Evolutionary conservation across 1,140 invertebrate genomes (phyloP).

Genomic region (Ips typographus): DNA sequence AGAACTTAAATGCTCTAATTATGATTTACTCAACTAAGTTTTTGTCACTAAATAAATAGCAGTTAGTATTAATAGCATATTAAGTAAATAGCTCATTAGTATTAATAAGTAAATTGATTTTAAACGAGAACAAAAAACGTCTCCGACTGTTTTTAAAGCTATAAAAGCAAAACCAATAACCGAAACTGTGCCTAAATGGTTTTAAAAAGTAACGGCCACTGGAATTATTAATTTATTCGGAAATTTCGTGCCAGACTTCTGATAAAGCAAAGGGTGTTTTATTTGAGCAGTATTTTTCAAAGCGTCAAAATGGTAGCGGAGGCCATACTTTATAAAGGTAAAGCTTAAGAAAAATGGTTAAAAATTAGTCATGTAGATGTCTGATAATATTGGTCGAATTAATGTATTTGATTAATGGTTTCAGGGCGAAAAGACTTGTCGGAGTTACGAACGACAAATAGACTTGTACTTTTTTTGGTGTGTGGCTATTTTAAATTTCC

Average conservation of each 20-base stretch:
- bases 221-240: slow-evolving; percentile 21
- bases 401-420: slow-evolving; percentile 14
- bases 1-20: too few relatives aligned
- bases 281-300: slow-evolving; percentile 26
- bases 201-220: slow-evolving; percentile 6
- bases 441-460: neutral
- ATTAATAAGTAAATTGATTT: too few relatives aligned
- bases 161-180: too few relatives aligned
- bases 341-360: slow-evolving; percentile 22
- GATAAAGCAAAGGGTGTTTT: slow-evolving; percentile 22
- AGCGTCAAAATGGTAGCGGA: slow-evolving; percentile 18
- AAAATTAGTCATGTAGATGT: slow-evolving; percentile 24
- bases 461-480: neutral
- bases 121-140: too few relatives aligned
- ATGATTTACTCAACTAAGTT: too few relatives aligned
- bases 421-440: slow-evolving; percentile 4
- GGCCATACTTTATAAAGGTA: slow-evolving; percentile 16
- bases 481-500: slow-evolving; percentile 1
- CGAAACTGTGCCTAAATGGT: neutral
- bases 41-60: too few relatives aligned
- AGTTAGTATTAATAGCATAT: too few relatives aligned
- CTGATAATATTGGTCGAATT: slow-evolving; percentile 24
- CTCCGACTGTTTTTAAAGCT: too few relatives aligned
- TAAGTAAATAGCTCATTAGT: too few relatives aligned
- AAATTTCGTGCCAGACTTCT: slow-evolving; percentile 12